Conservation (phyloP, 2,113 vertebrate species). For the Pseudonaja textilis region DNA sequence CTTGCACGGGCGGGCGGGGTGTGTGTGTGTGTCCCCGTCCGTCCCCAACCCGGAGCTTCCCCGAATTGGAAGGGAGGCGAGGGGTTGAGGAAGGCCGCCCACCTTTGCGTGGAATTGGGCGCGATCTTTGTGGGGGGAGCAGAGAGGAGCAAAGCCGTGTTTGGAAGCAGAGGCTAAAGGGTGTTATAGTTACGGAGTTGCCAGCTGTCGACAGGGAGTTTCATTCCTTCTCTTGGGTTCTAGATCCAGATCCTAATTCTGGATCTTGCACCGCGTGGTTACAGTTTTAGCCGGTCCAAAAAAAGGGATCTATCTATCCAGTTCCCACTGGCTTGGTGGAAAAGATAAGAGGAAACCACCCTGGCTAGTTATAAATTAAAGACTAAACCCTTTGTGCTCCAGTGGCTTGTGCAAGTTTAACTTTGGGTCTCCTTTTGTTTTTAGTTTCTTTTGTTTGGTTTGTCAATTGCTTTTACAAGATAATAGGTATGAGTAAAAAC, state of each 20-base stretch:
- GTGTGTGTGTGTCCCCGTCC: too few relatives aligned
- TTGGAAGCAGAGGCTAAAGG: background rate
- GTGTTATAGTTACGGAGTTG: too few relatives aligned
- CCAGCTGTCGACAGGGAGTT: background rate
- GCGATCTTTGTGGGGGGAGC: background rate
- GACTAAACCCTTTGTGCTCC: background rate
- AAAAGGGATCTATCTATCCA: background rate
- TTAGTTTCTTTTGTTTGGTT: too few relatives aligned
- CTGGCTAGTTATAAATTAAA: background rate
- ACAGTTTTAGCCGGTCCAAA: background rate
- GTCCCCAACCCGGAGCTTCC: background rate
- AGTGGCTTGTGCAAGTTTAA: background rate
- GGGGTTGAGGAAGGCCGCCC: background rate
- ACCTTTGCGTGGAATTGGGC: fast-evolving
- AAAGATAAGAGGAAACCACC: background rate
- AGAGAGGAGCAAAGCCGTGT: background rate
- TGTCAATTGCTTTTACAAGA: too few relatives aligned
- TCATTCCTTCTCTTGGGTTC: background rate
- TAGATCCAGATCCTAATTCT: background rate
- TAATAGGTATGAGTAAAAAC: too few relatives aligned
- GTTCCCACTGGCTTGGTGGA: background rate
- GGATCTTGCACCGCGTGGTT: fast-evolving
- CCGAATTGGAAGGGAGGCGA: background rate
- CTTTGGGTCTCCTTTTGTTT: background rate
- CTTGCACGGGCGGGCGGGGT: too few relatives aligned